These are phyloP conservation scores for Coracias cyanogaster DNA, from an alignment of 2,797 vertebrate species.

Conservation along the genomic window DNA sequence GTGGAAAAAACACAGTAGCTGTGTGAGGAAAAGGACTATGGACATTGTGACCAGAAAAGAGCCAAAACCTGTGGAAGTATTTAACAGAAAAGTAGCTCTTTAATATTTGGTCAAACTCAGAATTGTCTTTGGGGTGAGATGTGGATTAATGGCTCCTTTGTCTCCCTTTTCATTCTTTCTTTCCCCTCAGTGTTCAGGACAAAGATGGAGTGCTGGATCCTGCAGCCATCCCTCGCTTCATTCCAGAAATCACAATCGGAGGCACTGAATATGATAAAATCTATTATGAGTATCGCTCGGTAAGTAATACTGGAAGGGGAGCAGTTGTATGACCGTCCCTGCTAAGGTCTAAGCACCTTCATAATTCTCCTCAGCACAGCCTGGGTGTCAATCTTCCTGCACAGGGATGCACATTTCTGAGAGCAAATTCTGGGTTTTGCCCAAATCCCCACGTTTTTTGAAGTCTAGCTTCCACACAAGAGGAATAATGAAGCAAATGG, in stretches of 20 bases:
- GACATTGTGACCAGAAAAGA: background rate
- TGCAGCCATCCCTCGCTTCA: conserved; percentile 79
- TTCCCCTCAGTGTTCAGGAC: conserved; percentile 83
- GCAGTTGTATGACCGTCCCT: accelerated
- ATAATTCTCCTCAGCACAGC: background rate
- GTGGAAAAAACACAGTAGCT: no score
- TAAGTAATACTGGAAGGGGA: conserved; percentile 64
- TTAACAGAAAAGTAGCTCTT: background rate
- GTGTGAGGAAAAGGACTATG: background rate
- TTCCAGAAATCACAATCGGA: conserved; percentile 91
- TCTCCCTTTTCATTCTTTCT: background rate
- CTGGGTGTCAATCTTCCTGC: background rate
- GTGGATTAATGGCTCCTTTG: background rate
- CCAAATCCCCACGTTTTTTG: background rate
- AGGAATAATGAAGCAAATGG: background rate
- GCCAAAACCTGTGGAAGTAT: background rate
- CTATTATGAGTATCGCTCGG: conserved; percentile 81
- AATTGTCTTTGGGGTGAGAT: background rate
- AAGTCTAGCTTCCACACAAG: background rate
- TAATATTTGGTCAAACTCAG: background rate
- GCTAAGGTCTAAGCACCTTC: accelerated
- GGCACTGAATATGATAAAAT: conserved; percentile 80
- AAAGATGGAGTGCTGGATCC: conserved; percentile 80
- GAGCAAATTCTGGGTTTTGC: background rate
- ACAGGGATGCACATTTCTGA: background rate